A percentile compares a stretch with the other conserved stretches of the same genome.
Conservation (phyloP, 2,113 vertebrate genomes). For the Xiphorhynchus elegans region DNA sequence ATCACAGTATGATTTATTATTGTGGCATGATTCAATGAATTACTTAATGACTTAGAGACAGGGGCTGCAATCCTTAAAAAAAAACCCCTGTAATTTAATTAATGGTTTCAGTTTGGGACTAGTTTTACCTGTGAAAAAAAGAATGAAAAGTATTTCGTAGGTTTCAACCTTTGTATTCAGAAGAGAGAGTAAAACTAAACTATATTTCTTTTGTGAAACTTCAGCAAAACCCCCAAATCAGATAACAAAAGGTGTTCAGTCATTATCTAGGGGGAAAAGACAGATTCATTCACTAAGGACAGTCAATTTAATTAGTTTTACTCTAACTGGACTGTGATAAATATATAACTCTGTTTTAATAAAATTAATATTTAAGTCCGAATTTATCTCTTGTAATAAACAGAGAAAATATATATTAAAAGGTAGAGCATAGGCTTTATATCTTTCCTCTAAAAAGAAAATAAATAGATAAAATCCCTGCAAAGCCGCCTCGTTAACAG, state of each 20-base stretch:
- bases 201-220: background rate
- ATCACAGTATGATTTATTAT: conserved; percentile 15
- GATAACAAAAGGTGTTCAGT: background rate
- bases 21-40: background rate
- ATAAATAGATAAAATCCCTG: background rate
- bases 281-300: background rate
- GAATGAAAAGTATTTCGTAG: background rate
- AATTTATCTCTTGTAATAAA: background rate
- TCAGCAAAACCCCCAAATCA: background rate
- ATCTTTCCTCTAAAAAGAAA: background rate
- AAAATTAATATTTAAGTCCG: background rate
- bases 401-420: background rate
- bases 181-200: background rate
- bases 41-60: background rate
- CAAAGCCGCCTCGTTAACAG: conserved; percentile 11
- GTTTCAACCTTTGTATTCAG: background rate
- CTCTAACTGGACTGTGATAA: background rate
- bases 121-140: background rate
- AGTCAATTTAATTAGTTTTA: background rate
- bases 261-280: background rate
- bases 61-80: background rate
- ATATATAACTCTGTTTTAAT: background rate
- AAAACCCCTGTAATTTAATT: background rate
- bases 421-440: background rate
- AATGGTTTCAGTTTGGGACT: background rate